Evolutionary conservation across 1,140 invertebrate species (phyloP).

Genomic region (Bombus ignitus): DNA sequence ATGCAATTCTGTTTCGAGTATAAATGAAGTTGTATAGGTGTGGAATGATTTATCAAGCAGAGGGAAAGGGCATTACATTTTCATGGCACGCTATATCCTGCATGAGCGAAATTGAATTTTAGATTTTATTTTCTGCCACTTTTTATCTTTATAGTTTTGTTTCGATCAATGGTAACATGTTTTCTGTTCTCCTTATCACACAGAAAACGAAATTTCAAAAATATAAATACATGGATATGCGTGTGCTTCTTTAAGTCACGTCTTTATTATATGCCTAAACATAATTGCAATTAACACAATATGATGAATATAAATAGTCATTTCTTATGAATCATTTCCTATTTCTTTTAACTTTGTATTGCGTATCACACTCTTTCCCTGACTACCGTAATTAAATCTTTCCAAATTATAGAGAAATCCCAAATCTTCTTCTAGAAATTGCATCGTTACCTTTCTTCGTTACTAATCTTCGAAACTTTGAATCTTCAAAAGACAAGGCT

Average conservation of each 20-base stretch:
- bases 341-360: too few species aligned
- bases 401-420: not conserved
- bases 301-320: too few species aligned
- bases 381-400: too few species aligned
- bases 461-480: not conserved
- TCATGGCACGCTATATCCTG: not conserved
- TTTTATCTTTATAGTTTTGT: not conserved
- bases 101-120: conserved; percentile 22
- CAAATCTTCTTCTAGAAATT: not conserved
- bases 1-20: not conserved
- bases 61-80: not conserved
- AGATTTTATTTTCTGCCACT: not conserved
- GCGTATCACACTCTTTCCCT: too few species aligned
- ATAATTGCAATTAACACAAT: too few species aligned
- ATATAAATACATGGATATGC: too few species aligned
- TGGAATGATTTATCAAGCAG: conserved; percentile 33
- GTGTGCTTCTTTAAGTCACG: too few species aligned
- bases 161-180: not conserved
- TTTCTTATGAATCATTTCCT: too few species aligned
- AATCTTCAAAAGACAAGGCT: not conserved
- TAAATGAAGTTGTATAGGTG: not conserved
- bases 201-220: too few species aligned
- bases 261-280: too few species aligned
- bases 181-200: too few species aligned
- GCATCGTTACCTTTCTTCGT: not conserved